phyloP scores from a whole-genome alignment of 2,113 vertebrate genomes.

The Bucco capensis region DNA sequence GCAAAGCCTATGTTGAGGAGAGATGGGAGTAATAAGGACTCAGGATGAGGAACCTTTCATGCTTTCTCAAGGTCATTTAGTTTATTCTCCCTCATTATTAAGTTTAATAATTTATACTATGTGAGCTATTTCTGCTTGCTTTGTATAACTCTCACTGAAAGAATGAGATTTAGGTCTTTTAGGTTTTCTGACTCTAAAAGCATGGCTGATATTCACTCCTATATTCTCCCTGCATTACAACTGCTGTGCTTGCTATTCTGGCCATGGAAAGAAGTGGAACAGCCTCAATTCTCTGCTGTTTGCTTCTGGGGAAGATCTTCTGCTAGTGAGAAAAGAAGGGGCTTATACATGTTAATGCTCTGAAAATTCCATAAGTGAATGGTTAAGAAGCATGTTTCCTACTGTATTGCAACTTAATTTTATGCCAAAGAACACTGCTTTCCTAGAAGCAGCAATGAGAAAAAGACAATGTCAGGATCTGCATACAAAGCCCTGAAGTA shows the following conservation, averaged over 20 bases:
- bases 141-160: neutral
- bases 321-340: neutral
- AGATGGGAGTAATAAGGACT: neutral
- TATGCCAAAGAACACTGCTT: neutral
- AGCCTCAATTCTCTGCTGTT: neutral
- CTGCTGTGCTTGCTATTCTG: neutral
- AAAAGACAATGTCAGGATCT: neutral
- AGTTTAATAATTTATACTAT: constrained; percentile 4
- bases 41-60: neutral
- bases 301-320: neutral
- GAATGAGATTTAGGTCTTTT: neutral
- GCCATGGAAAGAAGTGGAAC: neutral
- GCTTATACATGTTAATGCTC: neutral
- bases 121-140: neutral
- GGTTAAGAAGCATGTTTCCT: neutral
- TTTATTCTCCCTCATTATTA: neutral
- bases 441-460: neutral
- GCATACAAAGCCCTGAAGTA: neutral
- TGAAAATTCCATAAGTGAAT: neutral
- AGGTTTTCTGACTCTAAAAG: neutral
- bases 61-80: neutral
- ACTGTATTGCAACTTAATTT: neutral
- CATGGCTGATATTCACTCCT: neutral
- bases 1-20: neutral
- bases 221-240: neutral